These are phyloP conservation scores for Hippotragus niger DNA, from an alignment of 2,113 vertebrate species.

Conservation along the genomic window DNA sequence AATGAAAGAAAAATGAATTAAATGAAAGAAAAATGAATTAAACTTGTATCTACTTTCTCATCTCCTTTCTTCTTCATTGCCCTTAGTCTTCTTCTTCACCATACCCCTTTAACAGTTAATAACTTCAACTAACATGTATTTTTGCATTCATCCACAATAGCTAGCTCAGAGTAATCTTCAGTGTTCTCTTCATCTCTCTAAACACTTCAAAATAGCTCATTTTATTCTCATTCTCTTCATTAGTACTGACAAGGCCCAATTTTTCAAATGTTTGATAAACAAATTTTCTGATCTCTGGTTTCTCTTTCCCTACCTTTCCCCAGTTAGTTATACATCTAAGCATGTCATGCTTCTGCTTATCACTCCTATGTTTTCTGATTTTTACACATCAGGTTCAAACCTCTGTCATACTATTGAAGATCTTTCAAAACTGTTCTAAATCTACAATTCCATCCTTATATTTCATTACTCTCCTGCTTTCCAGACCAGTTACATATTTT, in stretches of 20 bases:
- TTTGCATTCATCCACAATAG: neutral
- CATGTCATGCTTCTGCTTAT: neutral
- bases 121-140: neutral
- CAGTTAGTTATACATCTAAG: neutral
- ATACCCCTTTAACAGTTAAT: neutral
- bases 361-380: neutral
- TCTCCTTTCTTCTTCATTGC: neutral
- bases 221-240: neutral
- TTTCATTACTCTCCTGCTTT: neutral
- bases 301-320: neutral
- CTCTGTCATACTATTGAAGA: neutral
- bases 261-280: slow-evolving; percentile 22
- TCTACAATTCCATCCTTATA: neutral
- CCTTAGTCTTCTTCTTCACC: neutral
- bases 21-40: neutral
- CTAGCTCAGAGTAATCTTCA: neutral
- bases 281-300: neutral
- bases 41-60: neutral
- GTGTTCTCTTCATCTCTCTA: neutral
- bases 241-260: neutral
- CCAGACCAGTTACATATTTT: neutral
- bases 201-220: neutral
- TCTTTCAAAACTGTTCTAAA: neutral
- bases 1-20: neutral
- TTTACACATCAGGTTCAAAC: neutral